phyloP scores from a whole-genome alignment of 1,140 invertebrate genomes.

The Drosophila gunungcola region DNA sequence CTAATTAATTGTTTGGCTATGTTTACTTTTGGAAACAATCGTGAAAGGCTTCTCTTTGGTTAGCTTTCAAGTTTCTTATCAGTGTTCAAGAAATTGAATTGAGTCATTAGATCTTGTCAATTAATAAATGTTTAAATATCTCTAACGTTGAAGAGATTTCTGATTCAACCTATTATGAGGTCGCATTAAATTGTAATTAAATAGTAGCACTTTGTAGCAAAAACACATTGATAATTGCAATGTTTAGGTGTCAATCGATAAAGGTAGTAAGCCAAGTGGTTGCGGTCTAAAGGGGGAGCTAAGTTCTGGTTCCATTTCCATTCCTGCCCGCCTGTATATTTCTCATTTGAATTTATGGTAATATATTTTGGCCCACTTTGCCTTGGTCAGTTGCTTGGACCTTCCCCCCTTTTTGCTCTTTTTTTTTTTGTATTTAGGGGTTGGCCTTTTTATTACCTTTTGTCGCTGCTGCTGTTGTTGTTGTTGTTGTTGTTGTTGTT shows the following conservation, averaged over 20 bases:
- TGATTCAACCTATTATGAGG: too few species aligned
- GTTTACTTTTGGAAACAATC: too few species aligned
- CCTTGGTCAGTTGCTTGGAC: constrained; percentile 7
- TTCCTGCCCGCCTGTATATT: constrained; percentile 2
- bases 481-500: constrained; percentile 25
- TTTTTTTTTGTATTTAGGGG: background rate
- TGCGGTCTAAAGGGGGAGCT: background rate
- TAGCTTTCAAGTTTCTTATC: too few species aligned
- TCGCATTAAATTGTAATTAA: background rate
- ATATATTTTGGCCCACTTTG: constrained; percentile 60
- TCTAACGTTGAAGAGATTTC: too few species aligned
- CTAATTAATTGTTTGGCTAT: too few species aligned
- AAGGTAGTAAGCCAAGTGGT: background rate
- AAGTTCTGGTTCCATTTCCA: constrained; percentile 17
- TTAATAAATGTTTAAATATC: too few species aligned
- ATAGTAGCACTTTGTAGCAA: background rate
- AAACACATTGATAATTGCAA: constrained; percentile 53
- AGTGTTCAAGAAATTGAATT: too few species aligned
- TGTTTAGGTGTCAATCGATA: constrained; percentile 68
- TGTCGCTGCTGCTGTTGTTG: constrained; percentile 56
- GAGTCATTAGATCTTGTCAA: too few species aligned
- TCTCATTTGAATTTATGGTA: constrained; percentile 72
- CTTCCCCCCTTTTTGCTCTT: background rate
- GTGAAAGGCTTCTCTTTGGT: too few species aligned
- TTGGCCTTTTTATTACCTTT: constrained; percentile 68